Base-by-base conservation (phyloP, 2,888 invertebrate genomes). In the Liposcelis brunnea region DNA sequence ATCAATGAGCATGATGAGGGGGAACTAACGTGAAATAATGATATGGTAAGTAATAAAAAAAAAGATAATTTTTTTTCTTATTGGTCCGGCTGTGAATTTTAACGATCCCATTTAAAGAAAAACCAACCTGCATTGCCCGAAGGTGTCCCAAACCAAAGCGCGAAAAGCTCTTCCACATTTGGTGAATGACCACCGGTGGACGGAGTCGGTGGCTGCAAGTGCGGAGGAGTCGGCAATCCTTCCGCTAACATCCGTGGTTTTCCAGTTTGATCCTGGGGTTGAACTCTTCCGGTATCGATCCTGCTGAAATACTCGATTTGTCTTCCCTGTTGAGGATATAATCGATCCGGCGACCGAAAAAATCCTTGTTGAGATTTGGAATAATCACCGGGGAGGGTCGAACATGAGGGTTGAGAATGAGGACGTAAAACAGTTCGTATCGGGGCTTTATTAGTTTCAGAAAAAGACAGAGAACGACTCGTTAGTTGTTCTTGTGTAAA, bases 161-260 rank as follows among this genome's bases (percentile, higher is more conserved):
- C 78, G 60, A 80, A 78, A 59, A 80, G 66, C 61, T 80, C 80
- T 66, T 80, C 80, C 61, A 76, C 80, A 59, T 75, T 77, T 55
- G 76, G 65, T 54, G 64, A 40, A 21, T 40, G 40, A 19, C 40
- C 40, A n/a, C 40, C 40, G 12, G 40, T 19, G 19, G 40, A 19
- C 7, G 21, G 21, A 18, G 40, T 16, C 11, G 40, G 40, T 3
- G 40, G 16, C 6, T 40, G 40, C 19, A 40, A 21, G 7, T 19
- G 40, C 15, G 40, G 40, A n/a, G 40, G 19, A 19, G 40, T 16
- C 19, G 19, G 19, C 11, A 12, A n/a, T 16, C 14, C 15, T 14
- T 14, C 18, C 5, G 40, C 19, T 18, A 40, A 21, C 40, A 40
- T 40, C 7, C 35, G 35, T 14, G 32, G 10, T n/a, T 32, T 32